Evolutionary conservation across 2,113 vertebrate genomes (phyloP).

Genomic region (Callithrix jacchus): DNA sequence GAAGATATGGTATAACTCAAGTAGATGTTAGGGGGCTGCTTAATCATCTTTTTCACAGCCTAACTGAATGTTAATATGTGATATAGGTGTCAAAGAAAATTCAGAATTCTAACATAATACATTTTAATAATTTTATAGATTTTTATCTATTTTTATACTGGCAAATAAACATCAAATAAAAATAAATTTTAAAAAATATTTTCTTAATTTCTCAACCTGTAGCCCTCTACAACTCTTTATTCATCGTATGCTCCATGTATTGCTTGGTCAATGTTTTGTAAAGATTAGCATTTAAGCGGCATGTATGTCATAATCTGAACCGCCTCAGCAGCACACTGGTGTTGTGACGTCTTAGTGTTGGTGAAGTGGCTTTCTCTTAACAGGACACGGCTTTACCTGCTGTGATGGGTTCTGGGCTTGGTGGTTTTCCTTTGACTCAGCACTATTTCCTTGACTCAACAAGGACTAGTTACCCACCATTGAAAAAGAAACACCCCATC

Average conservation of each 20-base stretch:
- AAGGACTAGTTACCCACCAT: background rate
- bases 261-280: background rate
- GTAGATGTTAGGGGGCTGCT: background rate
- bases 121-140: background rate
- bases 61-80: background rate
- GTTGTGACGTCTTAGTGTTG: background rate
- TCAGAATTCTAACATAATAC: background rate
- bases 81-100: background rate
- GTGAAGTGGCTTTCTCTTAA: background rate
- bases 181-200: background rate
- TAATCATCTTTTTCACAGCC: background rate
- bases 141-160: background rate
- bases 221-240: background rate
- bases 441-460: too few relatives aligned
- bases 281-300: constrained; percentile 2
- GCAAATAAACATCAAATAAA: background rate
- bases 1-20: background rate
- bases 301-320: background rate
- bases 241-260: background rate
- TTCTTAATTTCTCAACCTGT: background rate
- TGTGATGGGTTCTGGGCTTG: fast-evolving
- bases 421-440: background rate
- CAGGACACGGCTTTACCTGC: fast-evolving
- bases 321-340: background rate
- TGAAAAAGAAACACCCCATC: background rate